phyloP scores from a whole-genome alignment of 2,797 vertebrate genomes.

The Arrhamphus sclerolepis region DNA sequence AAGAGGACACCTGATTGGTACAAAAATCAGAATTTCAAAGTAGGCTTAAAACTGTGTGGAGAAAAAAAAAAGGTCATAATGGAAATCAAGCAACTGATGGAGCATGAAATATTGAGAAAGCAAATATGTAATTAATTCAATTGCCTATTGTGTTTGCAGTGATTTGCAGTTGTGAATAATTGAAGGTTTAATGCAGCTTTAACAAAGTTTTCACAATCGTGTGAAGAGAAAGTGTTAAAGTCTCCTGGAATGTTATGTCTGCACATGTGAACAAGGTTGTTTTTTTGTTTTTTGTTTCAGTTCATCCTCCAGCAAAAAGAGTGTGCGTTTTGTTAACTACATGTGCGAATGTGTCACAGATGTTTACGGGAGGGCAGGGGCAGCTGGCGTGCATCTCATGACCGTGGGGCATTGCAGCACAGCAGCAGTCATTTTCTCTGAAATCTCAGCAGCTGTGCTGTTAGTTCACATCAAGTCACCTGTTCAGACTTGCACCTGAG shows the following conservation, averaged over 20 bases:
- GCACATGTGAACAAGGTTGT: constrained; percentile 11
- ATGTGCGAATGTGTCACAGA: constrained; percentile 35
- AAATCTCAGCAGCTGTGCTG: constrained; percentile 60
- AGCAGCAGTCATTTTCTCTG: constrained; percentile 38
- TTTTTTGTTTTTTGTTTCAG: background rate
- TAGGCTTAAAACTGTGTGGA: constrained; percentile 26
- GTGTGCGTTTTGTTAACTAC: constrained; percentile 11
- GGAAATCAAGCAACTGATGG: constrained; percentile 60
- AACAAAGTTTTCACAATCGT: constrained; percentile 27
- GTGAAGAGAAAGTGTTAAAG: background rate
- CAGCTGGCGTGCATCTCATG: constrained; percentile 40
- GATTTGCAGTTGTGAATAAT: constrained; percentile 34
- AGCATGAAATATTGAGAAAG: constrained; percentile 72
- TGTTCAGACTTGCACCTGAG: constrained; percentile 34
- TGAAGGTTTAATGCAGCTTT: constrained; percentile 15
- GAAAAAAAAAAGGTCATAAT: constrained; percentile 35
- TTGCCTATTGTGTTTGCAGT: constrained; percentile 41
- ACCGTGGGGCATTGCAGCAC: constrained; percentile 41
- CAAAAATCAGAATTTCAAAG: constrained; percentile 56
- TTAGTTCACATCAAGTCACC: constrained; percentile 65
- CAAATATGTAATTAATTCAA: constrained; percentile 64
- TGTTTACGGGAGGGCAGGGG: constrained; percentile 43
- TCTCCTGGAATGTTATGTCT: background rate
- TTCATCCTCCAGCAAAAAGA: constrained; percentile 6
- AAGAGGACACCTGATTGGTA: constrained; percentile 29